Base-by-base conservation (phyloP, 2,888 invertebrate species). In the Linyphia triangularis region DNA sequence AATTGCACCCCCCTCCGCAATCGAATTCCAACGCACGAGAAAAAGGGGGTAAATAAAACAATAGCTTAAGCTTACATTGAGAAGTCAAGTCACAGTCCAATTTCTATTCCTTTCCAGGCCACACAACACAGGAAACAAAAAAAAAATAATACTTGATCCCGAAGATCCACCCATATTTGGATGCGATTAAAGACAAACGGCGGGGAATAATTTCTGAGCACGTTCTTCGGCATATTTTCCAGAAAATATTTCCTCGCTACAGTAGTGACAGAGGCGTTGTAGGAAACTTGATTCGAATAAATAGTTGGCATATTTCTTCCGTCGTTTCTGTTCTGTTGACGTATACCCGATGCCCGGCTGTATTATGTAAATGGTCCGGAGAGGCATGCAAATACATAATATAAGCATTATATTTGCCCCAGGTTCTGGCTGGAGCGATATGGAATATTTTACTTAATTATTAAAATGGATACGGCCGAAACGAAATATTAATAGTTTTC, bases 301-400 rank as follows among this genome's bases (percentile, higher is more conserved):
- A 85, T 85, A 79, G 78, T 85, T 79, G 79, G 85, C 85, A 85
- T 85, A 85, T 85, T 85, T 85, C 85, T 85, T 85, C 69, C 33
- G 61, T 67, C 65, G 28, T 57, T n/a, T 85, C 61, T 65, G 24
- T 63, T 72, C 51, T 70, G 75, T 30, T 33, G 26, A 51, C 30
- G 30, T 22, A 3, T 30, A 57, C 30, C 30, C 70, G 37, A 63
- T 24, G 28, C 19, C n/a, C 26, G 13, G 19, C 33, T 69, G 67
- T 69, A 69, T 28, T 81, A 82, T 82, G 82, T 37, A 59, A 70
- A 82, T 82, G 61, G 51, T 67, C 16, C n/a, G 33, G 65, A 65
- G 30, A 79, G 51, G 78, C 67, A 63, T 73, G 73, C 73, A 57
- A 73, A 73, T 73, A 51, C 13, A 57, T n/a, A 73, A 57, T 51